Evolutionary conservation across 1,140 invertebrate genomes (phyloP).

Genomic region (Asbolus verrucosus): DNA sequence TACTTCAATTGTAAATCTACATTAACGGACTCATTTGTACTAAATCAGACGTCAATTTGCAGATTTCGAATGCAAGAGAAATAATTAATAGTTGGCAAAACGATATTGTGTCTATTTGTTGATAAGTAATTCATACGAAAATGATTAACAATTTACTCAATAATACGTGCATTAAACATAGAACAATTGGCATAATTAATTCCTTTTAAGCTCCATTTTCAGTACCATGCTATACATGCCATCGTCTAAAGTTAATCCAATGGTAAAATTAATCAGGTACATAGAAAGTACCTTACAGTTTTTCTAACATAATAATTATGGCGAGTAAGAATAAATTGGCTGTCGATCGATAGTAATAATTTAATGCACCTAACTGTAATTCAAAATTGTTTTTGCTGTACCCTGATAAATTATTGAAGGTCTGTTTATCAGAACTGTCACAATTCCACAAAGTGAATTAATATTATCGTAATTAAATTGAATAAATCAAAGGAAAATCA

Average conservation of each 20-base stretch:
- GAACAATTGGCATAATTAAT: slow-evolving; percentile 27
- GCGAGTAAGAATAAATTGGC: slow-evolving; percentile 3
- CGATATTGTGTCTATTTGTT: slow-evolving; percentile 28
- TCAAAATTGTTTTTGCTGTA: slow-evolving; percentile 33
- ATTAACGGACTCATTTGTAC: slow-evolving; percentile 18
- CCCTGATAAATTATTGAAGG: slow-evolving; percentile 24
- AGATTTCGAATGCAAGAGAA: slow-evolving; percentile 24
- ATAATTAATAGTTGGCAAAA: slow-evolving; percentile 33
- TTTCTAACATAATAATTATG: slow-evolving; percentile 9
- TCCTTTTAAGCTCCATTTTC: slow-evolving; percentile 29
- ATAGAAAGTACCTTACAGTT: not conserved
- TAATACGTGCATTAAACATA: slow-evolving; percentile 33
- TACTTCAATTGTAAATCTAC: too few relatives aligned
- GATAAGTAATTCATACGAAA: slow-evolving; percentile 29
- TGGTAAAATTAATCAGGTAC: slow-evolving; percentile 11
- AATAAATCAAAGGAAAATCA: slow-evolving; percentile 7
- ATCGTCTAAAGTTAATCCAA: slow-evolving; percentile 3
- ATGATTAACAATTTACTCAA: slow-evolving; percentile 32
- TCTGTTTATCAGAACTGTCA: slow-evolving; percentile 32
- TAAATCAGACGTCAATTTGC: slow-evolving; percentile 33
- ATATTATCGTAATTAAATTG: slow-evolving; percentile 29
- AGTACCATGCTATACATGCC: not conserved
- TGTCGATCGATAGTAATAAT: slow-evolving; percentile 10
- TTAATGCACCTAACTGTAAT: slow-evolving; percentile 20
- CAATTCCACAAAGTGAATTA: slow-evolving; percentile 32